These are phyloP conservation scores for Drosophila bocqueti DNA, from an alignment of 1,140 invertebrate species.

Conservation along the genomic window DNA sequence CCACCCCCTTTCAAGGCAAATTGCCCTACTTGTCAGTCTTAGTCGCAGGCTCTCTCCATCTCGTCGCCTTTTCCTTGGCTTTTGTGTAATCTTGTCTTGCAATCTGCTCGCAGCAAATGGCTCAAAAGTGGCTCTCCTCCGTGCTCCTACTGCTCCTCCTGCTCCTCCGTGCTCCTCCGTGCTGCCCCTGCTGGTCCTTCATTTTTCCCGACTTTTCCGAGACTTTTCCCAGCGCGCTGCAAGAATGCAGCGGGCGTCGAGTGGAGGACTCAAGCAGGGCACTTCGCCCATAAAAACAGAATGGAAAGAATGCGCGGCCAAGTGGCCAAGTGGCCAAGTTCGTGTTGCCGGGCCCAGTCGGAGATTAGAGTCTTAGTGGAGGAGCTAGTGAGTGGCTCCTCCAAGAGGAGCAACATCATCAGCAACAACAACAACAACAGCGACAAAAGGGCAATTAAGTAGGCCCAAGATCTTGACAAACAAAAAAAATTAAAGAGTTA, in stretches of 20 bases:
- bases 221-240: constrained; percentile 37
- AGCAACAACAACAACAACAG: constrained; percentile 8
- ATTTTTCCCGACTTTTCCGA: constrained; percentile 16
- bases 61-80: constrained; percentile 40
- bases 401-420: constrained; percentile 13
- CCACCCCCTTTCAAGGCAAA: constrained; percentile 58
- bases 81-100: constrained; percentile 74
- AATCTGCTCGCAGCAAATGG: constrained; percentile 74
- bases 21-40: constrained; percentile 76
- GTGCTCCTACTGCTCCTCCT: too few relatives aligned
- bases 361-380: constrained; percentile 69
- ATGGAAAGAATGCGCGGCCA: constrained; percentile 75
- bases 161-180: not conserved
- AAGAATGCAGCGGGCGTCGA: constrained; percentile 73
- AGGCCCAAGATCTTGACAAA: constrained; percentile 3
- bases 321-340: constrained; percentile 79
- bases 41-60: constrained; percentile 1
- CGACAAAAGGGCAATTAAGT: constrained; percentile 51
- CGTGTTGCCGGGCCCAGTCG: constrained; percentile 54
- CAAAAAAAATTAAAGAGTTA: constrained; percentile 9
- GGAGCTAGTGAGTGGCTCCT: constrained; percentile 35
- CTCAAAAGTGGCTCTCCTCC: constrained; percentile 64
- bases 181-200: not conserved
- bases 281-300: constrained; percentile 74
- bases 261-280: constrained; percentile 77